Conservation (phyloP, 2,888 invertebrate species). For the Dione vanillae region DNA sequence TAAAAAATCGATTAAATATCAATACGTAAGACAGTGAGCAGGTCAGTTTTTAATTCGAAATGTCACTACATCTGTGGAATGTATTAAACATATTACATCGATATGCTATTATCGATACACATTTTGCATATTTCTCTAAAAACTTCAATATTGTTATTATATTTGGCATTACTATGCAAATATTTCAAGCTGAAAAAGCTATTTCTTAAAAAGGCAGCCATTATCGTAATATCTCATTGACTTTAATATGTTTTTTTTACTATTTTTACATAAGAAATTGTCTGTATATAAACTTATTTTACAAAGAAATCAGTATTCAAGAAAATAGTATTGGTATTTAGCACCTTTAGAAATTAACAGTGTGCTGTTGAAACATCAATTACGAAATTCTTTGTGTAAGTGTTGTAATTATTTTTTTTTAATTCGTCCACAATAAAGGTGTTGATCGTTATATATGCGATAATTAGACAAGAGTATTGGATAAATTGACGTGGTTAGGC, state of each 20-base stretch:
- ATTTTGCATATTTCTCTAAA: not conserved
- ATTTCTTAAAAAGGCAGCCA: not conserved
- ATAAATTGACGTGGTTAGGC: not conserved
- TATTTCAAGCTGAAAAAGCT: not conserved
- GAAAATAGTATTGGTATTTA: conserved; percentile 34
- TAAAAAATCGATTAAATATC: no score
- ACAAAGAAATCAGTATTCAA: conserved; percentile 21
- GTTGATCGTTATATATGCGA: conserved; percentile 4
- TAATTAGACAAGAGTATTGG: conserved; percentile 1
- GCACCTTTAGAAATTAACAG: conserved; percentile 36
- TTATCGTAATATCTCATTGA: not conserved
- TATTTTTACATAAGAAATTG: not conserved
- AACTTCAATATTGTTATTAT: not conserved
- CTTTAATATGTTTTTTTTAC: not conserved
- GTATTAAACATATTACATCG: not conserved
- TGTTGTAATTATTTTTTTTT: conserved; percentile 21
- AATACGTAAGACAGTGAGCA: not conserved
- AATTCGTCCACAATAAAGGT: conserved; percentile 15
- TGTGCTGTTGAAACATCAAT: conserved; percentile 26
- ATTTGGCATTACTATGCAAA: not conserved
- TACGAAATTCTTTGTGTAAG: conserved; percentile 17
- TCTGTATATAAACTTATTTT: not conserved
- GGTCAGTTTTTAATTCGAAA: not conserved
- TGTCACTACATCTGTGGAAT: not conserved
- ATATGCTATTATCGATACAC: not conserved